A percentile compares a stretch with the other conserved stretches of the same genome.
These are phyloP conservation scores for Anhinga anhinga DNA, from an alignment of 2,113 vertebrate species.

Conservation along the genomic window DNA sequence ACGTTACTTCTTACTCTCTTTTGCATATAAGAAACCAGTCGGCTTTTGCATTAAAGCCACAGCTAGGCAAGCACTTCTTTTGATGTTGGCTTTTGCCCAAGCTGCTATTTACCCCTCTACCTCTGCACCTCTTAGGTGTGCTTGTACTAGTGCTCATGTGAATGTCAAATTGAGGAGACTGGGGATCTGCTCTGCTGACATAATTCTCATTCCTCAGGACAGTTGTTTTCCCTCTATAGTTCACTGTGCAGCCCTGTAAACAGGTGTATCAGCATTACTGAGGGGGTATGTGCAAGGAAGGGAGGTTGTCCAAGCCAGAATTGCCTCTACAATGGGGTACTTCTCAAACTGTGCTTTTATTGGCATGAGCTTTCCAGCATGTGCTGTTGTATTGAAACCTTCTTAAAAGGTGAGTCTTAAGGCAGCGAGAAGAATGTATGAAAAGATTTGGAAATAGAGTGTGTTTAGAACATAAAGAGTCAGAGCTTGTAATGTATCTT, in stretches of 20 bases:
- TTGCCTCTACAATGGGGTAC: background rate
- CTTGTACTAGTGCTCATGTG: background rate
- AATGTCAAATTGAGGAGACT: accelerated
- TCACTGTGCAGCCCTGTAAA: background rate
- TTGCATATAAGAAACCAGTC: background rate
- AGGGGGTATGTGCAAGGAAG: background rate
- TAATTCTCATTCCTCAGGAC: background rate
- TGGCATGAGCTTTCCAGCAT: background rate
- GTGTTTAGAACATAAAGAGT: background rate
- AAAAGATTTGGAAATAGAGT: background rate
- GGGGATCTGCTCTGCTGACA: accelerated
- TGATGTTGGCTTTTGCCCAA: background rate
- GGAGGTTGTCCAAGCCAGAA: background rate
- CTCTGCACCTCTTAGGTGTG: background rate
- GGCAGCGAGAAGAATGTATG: background rate
- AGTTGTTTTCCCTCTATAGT: background rate
- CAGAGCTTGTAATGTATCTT: background rate
- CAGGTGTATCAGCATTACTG: background rate
- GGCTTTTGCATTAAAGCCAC: background rate
- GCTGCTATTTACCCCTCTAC: background rate
- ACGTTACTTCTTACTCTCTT: background rate
- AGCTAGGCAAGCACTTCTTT: background rate
- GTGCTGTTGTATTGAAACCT: background rate
- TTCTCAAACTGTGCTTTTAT: background rate
- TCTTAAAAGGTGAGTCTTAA: background rate